Conservation (phyloP, 1,140 invertebrate species). For the Sinella curviseta region DNA sequence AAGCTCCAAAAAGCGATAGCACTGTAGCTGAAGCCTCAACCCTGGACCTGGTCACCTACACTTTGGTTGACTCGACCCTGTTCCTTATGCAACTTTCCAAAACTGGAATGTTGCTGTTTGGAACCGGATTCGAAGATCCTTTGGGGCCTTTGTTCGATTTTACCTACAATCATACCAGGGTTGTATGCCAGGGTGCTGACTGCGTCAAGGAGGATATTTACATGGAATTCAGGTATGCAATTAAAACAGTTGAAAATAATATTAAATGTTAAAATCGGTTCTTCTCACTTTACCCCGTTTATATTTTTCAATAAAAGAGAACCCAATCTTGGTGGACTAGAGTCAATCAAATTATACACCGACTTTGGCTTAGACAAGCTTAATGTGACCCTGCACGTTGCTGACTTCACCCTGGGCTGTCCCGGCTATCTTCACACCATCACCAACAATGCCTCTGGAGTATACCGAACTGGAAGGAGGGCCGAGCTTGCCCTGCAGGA, state of each 20-base stretch:
- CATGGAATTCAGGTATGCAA: neutral
- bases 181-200: neutral
- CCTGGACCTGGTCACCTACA: neutral
- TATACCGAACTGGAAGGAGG: neutral
- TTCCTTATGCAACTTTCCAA: neutral
- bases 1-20: too few relatives aligned
- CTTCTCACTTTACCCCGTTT: too few relatives aligned
- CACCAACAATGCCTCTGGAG: neutral
- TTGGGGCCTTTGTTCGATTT: neutral
- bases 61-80: neutral
- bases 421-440: neutral
- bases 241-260: neutral
- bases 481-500: neutral
- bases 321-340: too few relatives aligned
- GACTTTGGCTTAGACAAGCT: neutral
- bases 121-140: neutral
- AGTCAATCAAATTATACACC: neutral
- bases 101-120: neutral
- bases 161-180: neutral
- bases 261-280: too few relatives aligned
- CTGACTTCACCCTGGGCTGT: neutral
- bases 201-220: neutral
- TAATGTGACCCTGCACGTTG: neutral
- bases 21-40: neutral
- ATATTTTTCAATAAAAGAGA: neutral